Percentiles rank a stretch among this genome's conserved stretches.
phyloP scores from a whole-genome alignment of 2,888 invertebrate species.

The Ophonus ardosiacus region DNA sequence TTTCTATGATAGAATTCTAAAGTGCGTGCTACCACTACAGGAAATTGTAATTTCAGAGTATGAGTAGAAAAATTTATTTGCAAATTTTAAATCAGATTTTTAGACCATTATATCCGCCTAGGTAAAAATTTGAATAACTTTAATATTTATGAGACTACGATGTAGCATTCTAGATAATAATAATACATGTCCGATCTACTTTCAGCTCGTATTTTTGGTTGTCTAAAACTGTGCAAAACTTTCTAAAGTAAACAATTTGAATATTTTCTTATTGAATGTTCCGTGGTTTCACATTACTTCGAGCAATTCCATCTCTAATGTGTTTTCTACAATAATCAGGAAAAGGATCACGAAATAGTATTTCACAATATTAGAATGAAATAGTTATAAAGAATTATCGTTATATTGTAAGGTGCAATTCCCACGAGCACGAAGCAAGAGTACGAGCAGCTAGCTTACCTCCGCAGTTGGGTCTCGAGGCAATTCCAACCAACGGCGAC shows the following conservation, averaged over 20 bases:
- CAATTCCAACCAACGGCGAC: slow-evolving; percentile 16
- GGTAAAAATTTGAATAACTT: too few relatives aligned
- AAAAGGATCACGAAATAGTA: neutral
- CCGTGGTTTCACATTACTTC: neutral
- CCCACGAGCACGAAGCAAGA: neutral
- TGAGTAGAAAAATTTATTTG: too few relatives aligned
- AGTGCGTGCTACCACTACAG: too few relatives aligned
- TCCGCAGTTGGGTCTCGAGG: neutral
- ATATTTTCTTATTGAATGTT: neutral
- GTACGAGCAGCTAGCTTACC: neutral
- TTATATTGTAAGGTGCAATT: neutral
- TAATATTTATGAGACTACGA: too few relatives aligned
- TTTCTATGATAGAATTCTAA: too few relatives aligned
- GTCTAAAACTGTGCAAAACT: neutral
- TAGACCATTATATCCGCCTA: too few relatives aligned
- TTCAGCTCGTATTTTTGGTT: neutral
- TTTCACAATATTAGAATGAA: neutral
- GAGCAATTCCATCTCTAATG: neutral
- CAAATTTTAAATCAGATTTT: too few relatives aligned
- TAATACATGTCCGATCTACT: neutral
- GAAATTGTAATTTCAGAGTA: too few relatives aligned
- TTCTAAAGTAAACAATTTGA: neutral
- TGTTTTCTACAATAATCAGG: neutral
- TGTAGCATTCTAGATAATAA: too few relatives aligned
- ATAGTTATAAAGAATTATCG: neutral